Evolutionary conservation across 1,140 invertebrate genomes (phyloP).

Genomic region (Coenobita brevimanus): DNA sequence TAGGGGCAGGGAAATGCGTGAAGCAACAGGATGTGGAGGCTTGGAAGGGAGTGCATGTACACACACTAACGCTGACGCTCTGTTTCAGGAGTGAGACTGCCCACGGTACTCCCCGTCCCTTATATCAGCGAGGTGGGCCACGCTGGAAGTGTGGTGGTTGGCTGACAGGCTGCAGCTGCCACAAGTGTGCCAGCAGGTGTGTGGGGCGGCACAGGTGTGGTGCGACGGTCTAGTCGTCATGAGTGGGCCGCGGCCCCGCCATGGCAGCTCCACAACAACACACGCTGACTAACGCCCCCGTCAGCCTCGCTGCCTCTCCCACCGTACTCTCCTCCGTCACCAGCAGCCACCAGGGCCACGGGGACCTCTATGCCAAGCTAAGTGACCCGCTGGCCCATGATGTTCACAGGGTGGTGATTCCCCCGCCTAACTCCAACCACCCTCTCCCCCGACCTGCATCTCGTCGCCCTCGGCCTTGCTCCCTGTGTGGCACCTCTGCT

Average conservation of each 20-base stretch:
- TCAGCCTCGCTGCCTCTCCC: not conserved
- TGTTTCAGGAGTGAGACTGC: slow-evolving; percentile 51
- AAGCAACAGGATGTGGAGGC: too few species aligned
- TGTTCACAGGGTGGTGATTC: not conserved
- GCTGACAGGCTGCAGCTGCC: not conserved
- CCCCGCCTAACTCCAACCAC: not conserved
- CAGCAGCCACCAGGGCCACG: not conserved
- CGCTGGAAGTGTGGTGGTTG: slow-evolving; percentile 15
- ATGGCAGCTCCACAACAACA: slow-evolving; percentile 60
- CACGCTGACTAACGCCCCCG: slow-evolving; percentile 31
- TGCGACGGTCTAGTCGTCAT: slow-evolving; percentile 30
- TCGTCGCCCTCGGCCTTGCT: slow-evolving; percentile 35
- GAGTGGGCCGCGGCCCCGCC: slow-evolving; percentile 28
- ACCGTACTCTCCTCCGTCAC: not conserved
- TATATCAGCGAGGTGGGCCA: slow-evolving; percentile 29
- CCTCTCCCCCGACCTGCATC: not conserved
- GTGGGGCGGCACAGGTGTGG: slow-evolving; percentile 27
- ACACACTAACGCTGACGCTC: slow-evolving; percentile 19
- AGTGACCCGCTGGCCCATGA: not conserved
- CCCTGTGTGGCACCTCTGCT: slow-evolving; percentile 45
- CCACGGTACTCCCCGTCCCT: not conserved
- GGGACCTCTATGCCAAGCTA: not conserved
- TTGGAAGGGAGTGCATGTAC: too few species aligned
- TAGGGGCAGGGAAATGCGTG: too few species aligned
- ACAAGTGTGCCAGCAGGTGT: slow-evolving; percentile 46